Evolutionary conservation across 2,797 vertebrate genomes (phyloP).

Genomic region (Centropyge bicolor): DNA sequence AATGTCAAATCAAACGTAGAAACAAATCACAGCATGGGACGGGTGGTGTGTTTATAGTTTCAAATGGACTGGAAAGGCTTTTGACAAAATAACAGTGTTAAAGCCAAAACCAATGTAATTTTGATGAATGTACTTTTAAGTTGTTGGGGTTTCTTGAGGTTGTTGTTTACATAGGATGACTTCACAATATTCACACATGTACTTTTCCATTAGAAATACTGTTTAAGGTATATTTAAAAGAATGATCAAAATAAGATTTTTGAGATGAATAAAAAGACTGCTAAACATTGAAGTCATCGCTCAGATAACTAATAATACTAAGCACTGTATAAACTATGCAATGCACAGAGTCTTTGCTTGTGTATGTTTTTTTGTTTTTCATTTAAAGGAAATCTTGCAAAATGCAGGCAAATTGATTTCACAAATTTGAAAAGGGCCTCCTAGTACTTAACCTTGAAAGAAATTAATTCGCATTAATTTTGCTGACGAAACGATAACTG

Average conservation of each 20-base stretch:
- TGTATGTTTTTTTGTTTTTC: neutral
- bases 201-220: neutral
- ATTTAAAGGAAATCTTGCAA: no score
- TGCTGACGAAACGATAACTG: no score
- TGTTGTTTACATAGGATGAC: neutral
- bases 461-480: neutral
- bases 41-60: slow-evolving; percentile 43
- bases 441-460: neutral
- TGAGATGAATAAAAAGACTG: slow-evolving; percentile 1
- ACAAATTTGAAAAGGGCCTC: neutral
- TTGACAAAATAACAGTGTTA: slow-evolving; percentile 8
- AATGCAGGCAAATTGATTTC: neutral
- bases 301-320: neutral
- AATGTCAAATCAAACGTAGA: slow-evolving; percentile 56
- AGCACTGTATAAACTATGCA: neutral
- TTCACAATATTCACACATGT: neutral
- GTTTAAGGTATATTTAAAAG: no score
- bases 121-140: slow-evolving; percentile 10
- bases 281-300: neutral
- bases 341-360: no score
- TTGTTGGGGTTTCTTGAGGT: neutral
- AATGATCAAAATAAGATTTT: no score
- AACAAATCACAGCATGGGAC: slow-evolving; percentile 45
- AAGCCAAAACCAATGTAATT: slow-evolving; percentile 15
- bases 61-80: slow-evolving; percentile 43